These are phyloP conservation scores for Poecilobothrus nobilitatus DNA, from an alignment of 2,888 invertebrate species.

Conservation along the genomic window DNA sequence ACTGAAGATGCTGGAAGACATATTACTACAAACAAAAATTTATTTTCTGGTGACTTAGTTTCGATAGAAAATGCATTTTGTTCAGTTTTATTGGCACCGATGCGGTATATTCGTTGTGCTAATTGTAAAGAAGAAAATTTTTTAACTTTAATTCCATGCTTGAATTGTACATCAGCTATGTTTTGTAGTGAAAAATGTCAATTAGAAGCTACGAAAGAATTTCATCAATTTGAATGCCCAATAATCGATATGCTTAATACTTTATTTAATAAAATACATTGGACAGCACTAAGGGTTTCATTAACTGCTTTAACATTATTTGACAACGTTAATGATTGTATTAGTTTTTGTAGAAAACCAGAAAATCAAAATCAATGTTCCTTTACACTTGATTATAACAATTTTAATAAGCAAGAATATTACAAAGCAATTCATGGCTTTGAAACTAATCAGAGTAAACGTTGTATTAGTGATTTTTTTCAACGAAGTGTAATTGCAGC, in stretches of 20 bases:
- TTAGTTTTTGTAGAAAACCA: slow-evolving; percentile 36
- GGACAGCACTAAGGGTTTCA: slow-evolving; percentile 58
- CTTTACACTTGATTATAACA: slow-evolving; percentile 37
- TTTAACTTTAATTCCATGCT: slow-evolving; percentile 41
- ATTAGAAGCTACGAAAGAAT: slow-evolving; percentile 53
- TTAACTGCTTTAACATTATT: slow-evolving; percentile 45
- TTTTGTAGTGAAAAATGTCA: slow-evolving; percentile 40
- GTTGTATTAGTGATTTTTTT: slow-evolving; percentile 62
- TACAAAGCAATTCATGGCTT: slow-evolving; percentile 56
- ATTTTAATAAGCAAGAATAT: slow-evolving; percentile 39
- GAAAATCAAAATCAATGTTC: slow-evolving; percentile 38
- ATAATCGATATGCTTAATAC: slow-evolving; percentile 54
- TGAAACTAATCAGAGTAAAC: slow-evolving; percentile 57
- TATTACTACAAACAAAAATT: slow-evolving; percentile 57
- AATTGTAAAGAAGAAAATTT: slow-evolving; percentile 40
- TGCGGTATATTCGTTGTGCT: slow-evolving; percentile 41
- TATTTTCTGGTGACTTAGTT: slow-evolving; percentile 66
- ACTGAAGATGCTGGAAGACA: slow-evolving; percentile 58
- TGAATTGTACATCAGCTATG: slow-evolving; percentile 40
- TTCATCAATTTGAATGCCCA: slow-evolving; percentile 70
- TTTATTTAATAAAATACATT: slow-evolving; percentile 58
- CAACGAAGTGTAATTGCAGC: slow-evolving; percentile 57
- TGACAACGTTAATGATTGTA: slow-evolving; percentile 40
- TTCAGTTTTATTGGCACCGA: slow-evolving; percentile 43
- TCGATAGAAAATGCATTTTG: slow-evolving; percentile 69